A percentile compares a stretch with the other conserved stretches of the same genome.
These are phyloP conservation scores for Zaprionus capensis DNA, from an alignment of 1,140 invertebrate genomes.

Conservation along the genomic window DNA sequence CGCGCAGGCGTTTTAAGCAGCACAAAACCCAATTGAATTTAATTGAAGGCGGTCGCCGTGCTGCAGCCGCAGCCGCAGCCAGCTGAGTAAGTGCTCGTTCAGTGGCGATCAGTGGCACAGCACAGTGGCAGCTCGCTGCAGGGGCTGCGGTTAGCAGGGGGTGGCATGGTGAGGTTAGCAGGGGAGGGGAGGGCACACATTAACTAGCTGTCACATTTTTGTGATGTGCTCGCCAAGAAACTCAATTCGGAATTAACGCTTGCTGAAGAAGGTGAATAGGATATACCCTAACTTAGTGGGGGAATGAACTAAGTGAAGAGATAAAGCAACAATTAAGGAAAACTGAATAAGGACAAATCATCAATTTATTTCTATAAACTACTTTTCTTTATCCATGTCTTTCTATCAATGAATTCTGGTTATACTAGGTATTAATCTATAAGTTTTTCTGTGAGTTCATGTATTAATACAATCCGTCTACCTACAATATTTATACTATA, in stretches of 20 bases:
- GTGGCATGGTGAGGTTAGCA: background rate
- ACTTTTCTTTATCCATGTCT: too few relatives aligned
- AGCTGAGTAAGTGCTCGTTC: background rate
- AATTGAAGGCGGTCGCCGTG: slow-evolving; percentile 63
- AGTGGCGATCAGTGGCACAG: slow-evolving; percentile 8
- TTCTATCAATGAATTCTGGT: too few relatives aligned
- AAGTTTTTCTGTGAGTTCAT: background rate
- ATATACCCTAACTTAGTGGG: slow-evolving; percentile 6
- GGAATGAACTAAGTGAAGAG: too few relatives aligned
- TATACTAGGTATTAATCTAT: too few relatives aligned
- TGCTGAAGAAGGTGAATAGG: background rate
- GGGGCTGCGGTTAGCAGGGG: slow-evolving; percentile 4
- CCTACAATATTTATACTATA: background rate
- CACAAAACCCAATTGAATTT: slow-evolving; percentile 77
- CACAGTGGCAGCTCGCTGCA: slow-evolving; percentile 11
- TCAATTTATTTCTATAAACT: too few relatives aligned
- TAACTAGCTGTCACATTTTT: slow-evolving; percentile 80
- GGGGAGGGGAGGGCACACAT: slow-evolving; percentile 25
- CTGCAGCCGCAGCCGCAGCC: slow-evolving; percentile 1
- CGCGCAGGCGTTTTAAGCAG: slow-evolving; percentile 72
- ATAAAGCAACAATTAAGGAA: too few relatives aligned
- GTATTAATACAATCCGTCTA: background rate
- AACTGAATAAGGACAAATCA: too few relatives aligned
- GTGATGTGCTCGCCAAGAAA: slow-evolving; percentile 64
- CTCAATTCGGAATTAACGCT: slow-evolving; percentile 55